These are phyloP conservation scores for Thymelicus sylvestris DNA, from an alignment of 2,888 invertebrate genomes.

Conservation along the genomic window DNA sequence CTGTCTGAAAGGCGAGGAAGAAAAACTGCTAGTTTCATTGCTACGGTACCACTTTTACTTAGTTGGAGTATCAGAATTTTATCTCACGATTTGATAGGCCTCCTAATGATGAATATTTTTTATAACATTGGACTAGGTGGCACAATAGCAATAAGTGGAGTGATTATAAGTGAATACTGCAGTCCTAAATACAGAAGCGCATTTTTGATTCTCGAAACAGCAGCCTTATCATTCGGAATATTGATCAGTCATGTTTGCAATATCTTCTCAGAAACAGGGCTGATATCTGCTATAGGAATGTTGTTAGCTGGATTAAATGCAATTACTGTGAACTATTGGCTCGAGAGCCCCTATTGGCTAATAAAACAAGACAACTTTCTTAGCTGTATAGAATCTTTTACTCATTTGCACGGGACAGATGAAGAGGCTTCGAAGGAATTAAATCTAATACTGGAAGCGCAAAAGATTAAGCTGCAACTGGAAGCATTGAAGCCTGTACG, in stretches of 20 bases:
- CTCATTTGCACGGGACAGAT: slow-evolving; percentile 29
- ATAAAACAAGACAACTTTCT: slow-evolving; percentile 28
- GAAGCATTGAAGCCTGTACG: slow-evolving; percentile 31
- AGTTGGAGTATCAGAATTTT: slow-evolving; percentile 29
- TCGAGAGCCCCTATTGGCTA: slow-evolving; percentile 31
- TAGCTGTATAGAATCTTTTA: slow-evolving; percentile 30
- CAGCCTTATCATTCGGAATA: slow-evolving; percentile 32
- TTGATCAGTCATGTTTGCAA: slow-evolving; percentile 29
- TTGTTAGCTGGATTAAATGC: slow-evolving; percentile 18
- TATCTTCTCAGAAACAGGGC: slow-evolving; percentile 22
- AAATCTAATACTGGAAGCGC: slow-evolving; percentile 27
- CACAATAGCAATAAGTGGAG: slow-evolving; percentile 20
- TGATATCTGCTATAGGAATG: slow-evolving; percentile 27
- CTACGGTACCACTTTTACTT: slow-evolving; percentile 14
- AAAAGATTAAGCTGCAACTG: slow-evolving; percentile 33
- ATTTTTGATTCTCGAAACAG: slow-evolving; percentile 29
- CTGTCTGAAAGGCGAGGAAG: slow-evolving; percentile 26
- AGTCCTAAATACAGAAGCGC: slow-evolving; percentile 30
- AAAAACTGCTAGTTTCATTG: slow-evolving; percentile 21
- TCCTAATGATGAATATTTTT: slow-evolving; percentile 13
- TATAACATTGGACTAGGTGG: slow-evolving; percentile 28
- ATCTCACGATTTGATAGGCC: slow-evolving; percentile 9
- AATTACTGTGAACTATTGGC: slow-evolving; percentile 24
- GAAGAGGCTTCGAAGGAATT: slow-evolving; percentile 29
- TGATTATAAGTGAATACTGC: slow-evolving; percentile 31